A percentile compares a stretch with the other conserved stretches of the same genome.
These are phyloP conservation scores for Champsocephalus gunnari DNA, from an alignment of 2,797 vertebrate genomes.

Conservation along the genomic window DNA sequence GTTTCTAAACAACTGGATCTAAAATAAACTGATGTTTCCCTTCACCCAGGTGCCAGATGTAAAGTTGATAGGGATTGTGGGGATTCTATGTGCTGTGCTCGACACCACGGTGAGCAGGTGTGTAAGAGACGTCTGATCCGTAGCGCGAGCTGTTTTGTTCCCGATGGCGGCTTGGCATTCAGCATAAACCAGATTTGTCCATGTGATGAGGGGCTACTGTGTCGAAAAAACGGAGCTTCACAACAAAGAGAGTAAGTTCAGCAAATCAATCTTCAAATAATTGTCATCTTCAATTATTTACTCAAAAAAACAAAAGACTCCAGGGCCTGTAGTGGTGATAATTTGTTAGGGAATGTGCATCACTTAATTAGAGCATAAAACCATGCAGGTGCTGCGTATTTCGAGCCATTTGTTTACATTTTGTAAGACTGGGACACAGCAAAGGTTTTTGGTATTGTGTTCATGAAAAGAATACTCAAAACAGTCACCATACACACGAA, in stretches of 20 bases:
- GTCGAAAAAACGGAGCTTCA: constrained; percentile 67
- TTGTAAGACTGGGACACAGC: neutral
- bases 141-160: constrained; percentile 86
- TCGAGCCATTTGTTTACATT: neutral
- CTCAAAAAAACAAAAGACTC: neutral
- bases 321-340: neutral
- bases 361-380: neutral
- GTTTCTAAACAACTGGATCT: neutral
- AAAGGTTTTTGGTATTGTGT: neutral
- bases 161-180: constrained; percentile 89
- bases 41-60: constrained; percentile 85
- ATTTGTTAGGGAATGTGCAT: neutral
- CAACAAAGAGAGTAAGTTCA: constrained; percentile 84
- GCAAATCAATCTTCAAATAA: neutral
- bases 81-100: constrained; percentile 86
- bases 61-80: constrained; percentile 87
- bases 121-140: constrained; percentile 84
- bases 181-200: constrained; percentile 92
- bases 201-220: constrained; percentile 88
- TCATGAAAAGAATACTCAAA: neutral
- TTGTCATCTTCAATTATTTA: neutral
- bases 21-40: neutral
- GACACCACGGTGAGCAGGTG: constrained; percentile 88
- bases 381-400: neutral
- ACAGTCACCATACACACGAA: neutral